Percentiles rank a stretch among this genome's conserved stretches.
These are phyloP conservation scores for Baronia brevicornis DNA, from an alignment of 2,888 invertebrate species.

Conservation along the genomic window DNA sequence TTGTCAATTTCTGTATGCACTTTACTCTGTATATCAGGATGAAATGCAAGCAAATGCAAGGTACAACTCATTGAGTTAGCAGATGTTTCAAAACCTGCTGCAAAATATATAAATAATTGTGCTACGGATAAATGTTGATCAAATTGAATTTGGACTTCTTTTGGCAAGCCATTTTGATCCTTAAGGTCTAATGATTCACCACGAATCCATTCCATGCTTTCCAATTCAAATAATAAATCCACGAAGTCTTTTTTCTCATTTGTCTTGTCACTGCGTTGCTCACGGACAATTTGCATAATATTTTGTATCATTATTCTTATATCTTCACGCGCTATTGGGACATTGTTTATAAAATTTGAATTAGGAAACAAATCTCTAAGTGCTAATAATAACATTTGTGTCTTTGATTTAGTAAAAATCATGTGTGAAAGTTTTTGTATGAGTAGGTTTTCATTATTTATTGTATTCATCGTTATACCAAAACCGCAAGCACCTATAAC, in stretches of 20 bases:
- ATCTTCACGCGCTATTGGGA: slow-evolving; percentile 17
- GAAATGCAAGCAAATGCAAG: slow-evolving; percentile 26
- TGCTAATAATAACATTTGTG: slow-evolving; percentile 18
- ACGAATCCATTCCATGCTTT: not conserved
- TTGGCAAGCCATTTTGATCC: too few species aligned
- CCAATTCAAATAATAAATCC: slow-evolving; percentile 34
- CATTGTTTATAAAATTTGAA: slow-evolving; percentile 15
- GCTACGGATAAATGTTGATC: too few species aligned
- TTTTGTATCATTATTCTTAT: slow-evolving; percentile 19
- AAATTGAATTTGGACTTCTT: too few species aligned
- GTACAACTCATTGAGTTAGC: too few species aligned
- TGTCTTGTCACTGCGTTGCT: slow-evolving; percentile 17
- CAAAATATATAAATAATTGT: too few species aligned
- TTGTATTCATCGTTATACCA: slow-evolving; percentile 40
- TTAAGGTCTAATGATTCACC: slow-evolving; percentile 24
- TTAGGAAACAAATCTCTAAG: slow-evolving; percentile 34
- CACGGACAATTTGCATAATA: slow-evolving; percentile 21
- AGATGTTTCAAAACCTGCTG: too few species aligned
- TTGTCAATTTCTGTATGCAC: slow-evolving; percentile 26
- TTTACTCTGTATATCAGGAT: slow-evolving; percentile 28
- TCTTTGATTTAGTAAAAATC: slow-evolving; percentile 27
- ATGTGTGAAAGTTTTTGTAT: slow-evolving; percentile 30
- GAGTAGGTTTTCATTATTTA: slow-evolving; percentile 37
- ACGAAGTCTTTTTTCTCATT: slow-evolving; percentile 38
- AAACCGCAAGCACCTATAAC: slow-evolving; percentile 50